phyloP scores from a whole-genome alignment of 1,140 invertebrate genomes.

The Gryon sp. region DNA sequence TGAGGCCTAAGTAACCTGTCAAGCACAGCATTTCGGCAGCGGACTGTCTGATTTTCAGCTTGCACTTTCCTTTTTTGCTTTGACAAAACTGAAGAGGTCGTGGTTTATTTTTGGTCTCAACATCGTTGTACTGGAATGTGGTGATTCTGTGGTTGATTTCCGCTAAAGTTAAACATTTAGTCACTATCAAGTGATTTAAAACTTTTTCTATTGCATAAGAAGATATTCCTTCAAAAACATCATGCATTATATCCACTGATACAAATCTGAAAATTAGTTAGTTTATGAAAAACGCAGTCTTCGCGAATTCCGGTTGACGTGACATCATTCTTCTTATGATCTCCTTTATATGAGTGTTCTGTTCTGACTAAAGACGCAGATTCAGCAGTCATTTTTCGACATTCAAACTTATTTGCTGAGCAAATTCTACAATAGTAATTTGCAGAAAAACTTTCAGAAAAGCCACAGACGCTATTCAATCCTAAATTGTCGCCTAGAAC shows the following conservation, averaged over 20 bases:
- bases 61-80: too few relatives aligned
- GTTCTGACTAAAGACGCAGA: neutral
- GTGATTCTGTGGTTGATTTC: neutral
- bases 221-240: neutral
- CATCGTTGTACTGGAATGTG: too few relatives aligned
- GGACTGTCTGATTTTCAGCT: too few relatives aligned
- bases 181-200: neutral
- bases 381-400: neutral
- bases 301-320: neutral
- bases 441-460: too few relatives aligned
- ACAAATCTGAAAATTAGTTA: constrained; percentile 4
- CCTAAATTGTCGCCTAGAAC: too few relatives aligned
- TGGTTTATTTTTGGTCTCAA: too few relatives aligned
- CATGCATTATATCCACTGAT: constrained; percentile 4
- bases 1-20: too few relatives aligned
- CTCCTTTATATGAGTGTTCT: neutral
- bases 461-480: too few relatives aligned
- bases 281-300: neutral
- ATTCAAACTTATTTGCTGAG: neutral
- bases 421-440: constrained; percentile 4
- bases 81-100: too few relatives aligned
- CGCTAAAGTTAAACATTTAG: neutral
- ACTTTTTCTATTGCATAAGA: constrained; percentile 6
- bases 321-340: neutral
- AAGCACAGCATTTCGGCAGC: too few relatives aligned